Evolutionary conservation across 2,888 invertebrate genomes (phyloP).

Genomic region (Acleris cristana): DNA sequence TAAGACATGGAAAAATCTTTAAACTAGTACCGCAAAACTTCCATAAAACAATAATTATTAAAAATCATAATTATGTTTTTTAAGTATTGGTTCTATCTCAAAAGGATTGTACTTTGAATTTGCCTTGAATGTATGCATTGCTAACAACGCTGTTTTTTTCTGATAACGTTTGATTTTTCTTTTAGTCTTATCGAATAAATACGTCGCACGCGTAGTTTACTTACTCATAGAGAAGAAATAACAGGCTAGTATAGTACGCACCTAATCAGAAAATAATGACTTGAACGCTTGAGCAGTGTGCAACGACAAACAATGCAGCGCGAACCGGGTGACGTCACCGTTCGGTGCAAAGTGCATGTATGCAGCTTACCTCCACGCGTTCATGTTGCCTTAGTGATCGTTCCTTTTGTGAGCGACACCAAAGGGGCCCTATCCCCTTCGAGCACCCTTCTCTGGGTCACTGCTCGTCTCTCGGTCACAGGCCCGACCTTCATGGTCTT

Average conservation of each 20-base stretch:
- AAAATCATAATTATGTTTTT: too few relatives aligned
- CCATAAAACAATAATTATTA: too few relatives aligned
- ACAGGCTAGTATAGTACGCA: neutral
- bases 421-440: conserved; percentile 84
- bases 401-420: conserved; percentile 80
- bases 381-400: conserved; percentile 77
- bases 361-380: conserved; percentile 75
- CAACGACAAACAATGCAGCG: conserved; percentile 75
- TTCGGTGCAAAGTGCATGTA: conserved; percentile 83
- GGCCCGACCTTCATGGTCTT: conserved; percentile 48
- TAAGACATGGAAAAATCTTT: too few relatives aligned
- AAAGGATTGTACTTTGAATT: too few relatives aligned
- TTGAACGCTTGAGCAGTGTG: conserved; percentile 48
- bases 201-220: too few relatives aligned
- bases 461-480: conserved; percentile 70
- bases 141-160: too few relatives aligned
- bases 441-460: conserved; percentile 82
- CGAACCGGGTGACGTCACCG: conserved; percentile 75
- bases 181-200: too few relatives aligned
- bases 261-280: conserved; percentile 23
- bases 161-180: too few relatives aligned
- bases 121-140: too few relatives aligned
- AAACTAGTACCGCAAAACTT: too few relatives aligned
- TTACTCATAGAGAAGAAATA: neutral
- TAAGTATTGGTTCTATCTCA: too few relatives aligned